phyloP scores from a whole-genome alignment of 1,140 invertebrate species.

The Drosophila murphyi region DNA sequence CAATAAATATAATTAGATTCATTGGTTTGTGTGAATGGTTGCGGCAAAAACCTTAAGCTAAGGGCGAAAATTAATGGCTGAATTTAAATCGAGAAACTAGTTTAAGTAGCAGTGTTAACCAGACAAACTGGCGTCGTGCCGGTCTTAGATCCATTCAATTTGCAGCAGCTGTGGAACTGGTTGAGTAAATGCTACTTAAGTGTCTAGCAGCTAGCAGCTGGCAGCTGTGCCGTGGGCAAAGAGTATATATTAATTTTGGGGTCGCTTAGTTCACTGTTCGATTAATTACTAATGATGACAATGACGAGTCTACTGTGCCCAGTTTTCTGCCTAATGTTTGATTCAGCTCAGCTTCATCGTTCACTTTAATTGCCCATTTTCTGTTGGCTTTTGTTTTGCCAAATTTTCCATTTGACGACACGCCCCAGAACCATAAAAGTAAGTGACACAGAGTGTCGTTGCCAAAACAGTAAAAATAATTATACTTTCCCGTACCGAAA shows the following conservation, averaged over 20 bases:
- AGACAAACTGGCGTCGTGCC: constrained; percentile 36
- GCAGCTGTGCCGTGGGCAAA: constrained; percentile 1
- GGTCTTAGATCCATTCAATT: neutral
- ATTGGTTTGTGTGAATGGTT: constrained; percentile 27
- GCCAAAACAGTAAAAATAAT: constrained; percentile 29
- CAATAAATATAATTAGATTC: constrained; percentile 50
- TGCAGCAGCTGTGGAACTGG: constrained; percentile 1
- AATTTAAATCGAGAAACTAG: constrained; percentile 2
- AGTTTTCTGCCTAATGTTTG: constrained; percentile 15
- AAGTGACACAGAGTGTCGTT: constrained; percentile 26
- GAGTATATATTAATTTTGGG: neutral
- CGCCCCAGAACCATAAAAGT: constrained; percentile 35
- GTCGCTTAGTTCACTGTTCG: constrained; percentile 17
- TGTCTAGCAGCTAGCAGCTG: neutral
- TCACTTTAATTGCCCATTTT: constrained; percentile 28
- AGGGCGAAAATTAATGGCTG: neutral
- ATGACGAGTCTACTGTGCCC: constrained; percentile 12
- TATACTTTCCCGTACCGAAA: constrained; percentile 33
- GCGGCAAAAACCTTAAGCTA: constrained; percentile 14
- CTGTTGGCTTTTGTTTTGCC: constrained; percentile 29
- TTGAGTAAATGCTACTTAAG: neutral
- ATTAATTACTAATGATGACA: constrained; percentile 35
- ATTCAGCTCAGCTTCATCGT: constrained; percentile 23
- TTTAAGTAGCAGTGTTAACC: constrained; percentile 4
- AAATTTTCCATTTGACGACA: constrained; percentile 49